Base-by-base conservation (phyloP, 2,888 invertebrate genomes). In the Atrina japonica region DNA sequence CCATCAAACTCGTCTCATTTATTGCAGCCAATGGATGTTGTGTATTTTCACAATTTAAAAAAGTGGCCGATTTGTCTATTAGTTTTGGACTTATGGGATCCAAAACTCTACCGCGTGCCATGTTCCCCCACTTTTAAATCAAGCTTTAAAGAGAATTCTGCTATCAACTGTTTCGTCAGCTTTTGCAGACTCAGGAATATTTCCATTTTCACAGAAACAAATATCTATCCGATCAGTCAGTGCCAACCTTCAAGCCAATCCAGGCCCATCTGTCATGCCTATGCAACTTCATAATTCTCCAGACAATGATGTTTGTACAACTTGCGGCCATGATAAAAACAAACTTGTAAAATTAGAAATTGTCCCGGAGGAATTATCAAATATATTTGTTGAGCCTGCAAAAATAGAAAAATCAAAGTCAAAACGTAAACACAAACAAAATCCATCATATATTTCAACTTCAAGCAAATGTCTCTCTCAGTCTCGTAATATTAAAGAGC, bases 381-480 rank as follows among this genome's bases (percentile, higher is more conserved):
- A 21, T 21, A 50, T 18, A 18, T 21, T 50, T 2, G 14, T 21
- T 3, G 50, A 50, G 9, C 21, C 50, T 50, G 3, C 14, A 18
- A 25, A 50, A 21, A 21, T 18, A 21, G 21, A 21, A 21, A 11
- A 50, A 50, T 21, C 14, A 7, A 3, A 3, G 25, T 21, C 21
- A 50, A 50, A 50, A 21, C 16, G 50, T 3, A 50, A 50, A 50
- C n/a, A 50, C 18, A 50, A n/a, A 50, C n/a, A 21, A 50, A 50
- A 50, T 23, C 25, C 21, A 11, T 50, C 50, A 3, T 50, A 21
- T 21, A 3, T 50, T 3, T 50, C 50, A 50, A 7, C 50, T 50
- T 9, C 35, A 35, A 35, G 35, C 11, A n/a, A n/a, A n/a, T n/a
- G n/a, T n/a, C n/a, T n/a, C n/a, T n/a, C n/a, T n/a, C n/a, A n/a